Conservation (phyloP, 2,113 vertebrate species). For the Deroptyus accipitrinus region DNA sequence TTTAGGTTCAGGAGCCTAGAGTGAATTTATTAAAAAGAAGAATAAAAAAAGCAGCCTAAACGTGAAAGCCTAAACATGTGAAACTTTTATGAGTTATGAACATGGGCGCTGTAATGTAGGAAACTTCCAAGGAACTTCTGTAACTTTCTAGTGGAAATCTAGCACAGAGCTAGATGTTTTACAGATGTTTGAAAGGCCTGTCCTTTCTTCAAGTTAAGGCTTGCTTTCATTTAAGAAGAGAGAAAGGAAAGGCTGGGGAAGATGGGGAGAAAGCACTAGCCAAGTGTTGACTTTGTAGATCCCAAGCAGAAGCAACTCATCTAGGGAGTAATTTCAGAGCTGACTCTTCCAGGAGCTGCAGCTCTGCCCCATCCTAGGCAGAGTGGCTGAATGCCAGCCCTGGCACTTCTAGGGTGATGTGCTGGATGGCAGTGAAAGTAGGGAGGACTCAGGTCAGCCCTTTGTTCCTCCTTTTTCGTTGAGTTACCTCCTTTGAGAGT, state of each 20-base stretch:
- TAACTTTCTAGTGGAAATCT: background rate
- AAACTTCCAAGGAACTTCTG: background rate
- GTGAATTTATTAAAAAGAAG: background rate
- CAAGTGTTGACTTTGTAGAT: background rate
- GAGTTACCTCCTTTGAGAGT: background rate
- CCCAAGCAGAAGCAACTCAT: background rate
- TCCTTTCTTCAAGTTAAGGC: background rate
- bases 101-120: accelerated
- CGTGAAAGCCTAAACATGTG: background rate
- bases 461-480: background rate
- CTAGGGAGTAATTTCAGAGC: background rate
- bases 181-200: background rate
- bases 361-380: background rate
- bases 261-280: background rate
- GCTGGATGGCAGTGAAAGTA: background rate
- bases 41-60: background rate
- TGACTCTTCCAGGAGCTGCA: background rate
- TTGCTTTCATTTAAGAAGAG: background rate
- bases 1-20: background rate
- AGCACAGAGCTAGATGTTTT: background rate
- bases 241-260: background rate
- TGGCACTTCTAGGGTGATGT: background rate
- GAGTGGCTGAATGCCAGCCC: background rate
- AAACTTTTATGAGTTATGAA: slow-evolving; percentile 11
- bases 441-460: background rate